Evolutionary conservation across 1,140 invertebrate species (phyloP).

Genomic region (Agrypnia vestita): DNA sequence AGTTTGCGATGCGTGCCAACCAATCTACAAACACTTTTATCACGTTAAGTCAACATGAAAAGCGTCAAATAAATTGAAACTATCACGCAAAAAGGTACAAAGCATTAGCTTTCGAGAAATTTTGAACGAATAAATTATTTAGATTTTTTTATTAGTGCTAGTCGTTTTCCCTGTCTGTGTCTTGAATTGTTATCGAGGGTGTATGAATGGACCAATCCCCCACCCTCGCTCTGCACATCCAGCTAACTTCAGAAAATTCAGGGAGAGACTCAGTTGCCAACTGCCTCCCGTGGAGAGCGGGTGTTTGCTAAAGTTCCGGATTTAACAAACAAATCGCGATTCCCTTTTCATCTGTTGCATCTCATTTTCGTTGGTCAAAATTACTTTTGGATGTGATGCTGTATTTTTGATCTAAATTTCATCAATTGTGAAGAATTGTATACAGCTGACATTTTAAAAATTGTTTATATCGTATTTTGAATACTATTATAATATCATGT

Average conservation of each 20-base stretch:
- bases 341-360: slow-evolving; percentile 16
- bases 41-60: neutral
- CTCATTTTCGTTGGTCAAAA: neutral
- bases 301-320: neutral
- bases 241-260: neutral
- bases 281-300: slow-evolving; percentile 14
- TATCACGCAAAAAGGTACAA: neutral
- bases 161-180: neutral
- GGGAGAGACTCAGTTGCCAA: slow-evolving; percentile 7
- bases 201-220: slow-evolving; percentile 12
- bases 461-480: neutral
- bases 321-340: slow-evolving; percentile 4
- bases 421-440: neutral
- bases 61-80: neutral
- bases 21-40: neutral
- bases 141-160: no score
- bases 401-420: neutral
- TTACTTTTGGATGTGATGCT: neutral
- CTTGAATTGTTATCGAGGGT: neutral
- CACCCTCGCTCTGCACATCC: neutral
- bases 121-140: neutral
- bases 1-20: neutral
- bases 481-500: neutral
- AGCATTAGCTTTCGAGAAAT: neutral
- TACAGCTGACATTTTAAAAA: neutral